A percentile compares a stretch with the other conserved stretches of the same genome.
phyloP scores from a whole-genome alignment of 2,888 invertebrate genomes.

The Drosophila paucipuncta region DNA sequence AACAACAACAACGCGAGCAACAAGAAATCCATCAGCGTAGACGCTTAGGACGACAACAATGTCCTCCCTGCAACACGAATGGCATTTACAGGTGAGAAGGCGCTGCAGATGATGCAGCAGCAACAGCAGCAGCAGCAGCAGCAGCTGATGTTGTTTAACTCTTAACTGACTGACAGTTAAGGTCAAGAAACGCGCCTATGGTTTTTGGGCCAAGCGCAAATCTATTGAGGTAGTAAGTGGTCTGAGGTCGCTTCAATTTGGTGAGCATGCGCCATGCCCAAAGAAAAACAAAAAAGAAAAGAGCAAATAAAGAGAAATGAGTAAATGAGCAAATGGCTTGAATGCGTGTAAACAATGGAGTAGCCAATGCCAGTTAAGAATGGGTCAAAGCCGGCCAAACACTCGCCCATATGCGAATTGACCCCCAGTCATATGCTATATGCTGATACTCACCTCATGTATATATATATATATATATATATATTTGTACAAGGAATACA shows the following conservation, averaged over 20 bases:
- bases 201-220: conserved; percentile 59
- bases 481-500: not conserved
- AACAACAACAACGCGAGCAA: conserved; percentile 85
- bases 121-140: not conserved
- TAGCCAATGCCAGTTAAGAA: conserved; percentile 10
- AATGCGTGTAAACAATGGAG: conserved; percentile 39
- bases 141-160: conserved; percentile 2
- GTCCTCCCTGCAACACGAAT: conserved; percentile 86
- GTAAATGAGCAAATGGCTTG: conserved; percentile 8
- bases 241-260: conserved; percentile 47
- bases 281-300: no score
- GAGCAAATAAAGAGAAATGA: not conserved
- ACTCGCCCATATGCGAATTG: conserved; percentile 1
- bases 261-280: conserved; percentile 54
- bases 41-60: conserved; percentile 73
- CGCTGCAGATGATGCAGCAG: not conserved
- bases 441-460: not conserved
- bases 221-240: conserved; percentile 59
- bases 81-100: conserved; percentile 83
- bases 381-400: conserved; percentile 31
- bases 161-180: conserved; percentile 36
- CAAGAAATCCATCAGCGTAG: conserved; percentile 82
- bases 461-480: not conserved
- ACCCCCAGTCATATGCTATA: not conserved
- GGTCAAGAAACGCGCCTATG: conserved; percentile 66